Percentiles rank a stretch among this genome's conserved stretches.
phyloP scores from a whole-genome alignment of 2,113 vertebrate species.

The Ammodytes marinus region DNA sequence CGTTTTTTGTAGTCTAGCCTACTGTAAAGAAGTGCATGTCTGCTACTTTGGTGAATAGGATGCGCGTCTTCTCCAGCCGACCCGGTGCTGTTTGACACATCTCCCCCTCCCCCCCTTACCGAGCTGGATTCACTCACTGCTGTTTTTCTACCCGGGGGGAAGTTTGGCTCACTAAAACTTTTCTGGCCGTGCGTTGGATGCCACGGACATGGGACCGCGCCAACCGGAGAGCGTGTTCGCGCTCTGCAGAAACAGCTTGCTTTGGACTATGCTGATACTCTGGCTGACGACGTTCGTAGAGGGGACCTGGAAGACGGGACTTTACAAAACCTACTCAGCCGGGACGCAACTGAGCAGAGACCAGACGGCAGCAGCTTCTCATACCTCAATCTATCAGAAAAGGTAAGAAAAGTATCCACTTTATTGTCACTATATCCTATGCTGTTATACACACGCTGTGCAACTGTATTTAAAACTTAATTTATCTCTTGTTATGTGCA shows the following conservation, averaged over 20 bases:
- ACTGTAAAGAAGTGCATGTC: constrained; percentile 1
- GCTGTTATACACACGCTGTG: background rate
- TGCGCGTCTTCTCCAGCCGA: constrained; percentile 60
- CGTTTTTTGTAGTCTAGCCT: background rate
- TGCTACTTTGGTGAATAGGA: constrained; percentile 57
- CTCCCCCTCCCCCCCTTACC: background rate
- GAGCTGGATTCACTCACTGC: constrained; percentile 32
- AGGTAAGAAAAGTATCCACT: constrained; percentile 66
- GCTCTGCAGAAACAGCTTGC: constrained; percentile 72
- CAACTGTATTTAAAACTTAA: background rate
- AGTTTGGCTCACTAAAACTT: constrained; percentile 54
- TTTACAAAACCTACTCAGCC: constrained; percentile 78
- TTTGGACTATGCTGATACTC: constrained; percentile 73
- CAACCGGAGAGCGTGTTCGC: constrained; percentile 68
- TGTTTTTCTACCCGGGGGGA: constrained; percentile 12
- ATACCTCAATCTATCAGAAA: constrained; percentile 79
- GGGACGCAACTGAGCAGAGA: constrained; percentile 76
- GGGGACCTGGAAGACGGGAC: constrained; percentile 85
- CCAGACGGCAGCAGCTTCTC: constrained; percentile 61
- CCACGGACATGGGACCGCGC: constrained; percentile 77
- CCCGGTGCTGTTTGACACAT: constrained; percentile 64
- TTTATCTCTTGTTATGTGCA: too few species aligned
- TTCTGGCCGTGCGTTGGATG: constrained; percentile 51
- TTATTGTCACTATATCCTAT: background rate
- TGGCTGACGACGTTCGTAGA: constrained; percentile 69